Evolutionary conservation across 2,113 vertebrate species (phyloP).

Genomic region (Parus major): DNA sequence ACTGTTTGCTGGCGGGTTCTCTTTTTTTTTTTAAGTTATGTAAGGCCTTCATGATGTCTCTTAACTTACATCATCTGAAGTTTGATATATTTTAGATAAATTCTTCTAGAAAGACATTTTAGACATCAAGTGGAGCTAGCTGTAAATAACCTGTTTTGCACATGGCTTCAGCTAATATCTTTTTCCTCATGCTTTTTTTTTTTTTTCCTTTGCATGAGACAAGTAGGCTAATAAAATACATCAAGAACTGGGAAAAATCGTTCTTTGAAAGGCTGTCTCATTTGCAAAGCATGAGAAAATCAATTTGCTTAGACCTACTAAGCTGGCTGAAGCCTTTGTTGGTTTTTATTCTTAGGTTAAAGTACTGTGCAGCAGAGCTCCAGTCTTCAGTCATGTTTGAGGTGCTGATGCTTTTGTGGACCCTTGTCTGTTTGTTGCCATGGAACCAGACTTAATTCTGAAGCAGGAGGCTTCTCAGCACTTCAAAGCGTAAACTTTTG

Average conservation of each 20-base stretch:
- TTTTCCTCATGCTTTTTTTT: background rate
- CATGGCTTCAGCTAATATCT: background rate
- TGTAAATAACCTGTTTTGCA: background rate
- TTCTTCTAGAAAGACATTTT: background rate
- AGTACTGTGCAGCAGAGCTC: background rate
- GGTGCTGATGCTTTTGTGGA: constrained; percentile 34
- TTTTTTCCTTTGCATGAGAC: background rate
- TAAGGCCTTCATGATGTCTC: background rate
- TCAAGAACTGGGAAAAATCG: background rate
- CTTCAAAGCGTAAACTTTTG: constrained; percentile 38
- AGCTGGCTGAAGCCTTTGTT: background rate
- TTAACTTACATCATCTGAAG: background rate
- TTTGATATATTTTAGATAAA: background rate
- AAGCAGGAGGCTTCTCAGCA: background rate
- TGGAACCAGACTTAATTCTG: constrained; percentile 40
- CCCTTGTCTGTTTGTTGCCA: constrained; percentile 40
- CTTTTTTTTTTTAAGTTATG: background rate
- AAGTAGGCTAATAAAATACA: background rate
- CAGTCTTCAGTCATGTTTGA: constrained; percentile 3
- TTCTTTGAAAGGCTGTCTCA: background rate
- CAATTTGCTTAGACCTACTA: background rate
- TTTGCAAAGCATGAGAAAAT: background rate
- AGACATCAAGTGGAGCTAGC: background rate
- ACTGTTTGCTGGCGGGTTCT: background rate
- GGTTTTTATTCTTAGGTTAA: background rate